Conservation (phyloP, 2,797 vertebrate species). For the Crenuchus spilurus region DNA sequence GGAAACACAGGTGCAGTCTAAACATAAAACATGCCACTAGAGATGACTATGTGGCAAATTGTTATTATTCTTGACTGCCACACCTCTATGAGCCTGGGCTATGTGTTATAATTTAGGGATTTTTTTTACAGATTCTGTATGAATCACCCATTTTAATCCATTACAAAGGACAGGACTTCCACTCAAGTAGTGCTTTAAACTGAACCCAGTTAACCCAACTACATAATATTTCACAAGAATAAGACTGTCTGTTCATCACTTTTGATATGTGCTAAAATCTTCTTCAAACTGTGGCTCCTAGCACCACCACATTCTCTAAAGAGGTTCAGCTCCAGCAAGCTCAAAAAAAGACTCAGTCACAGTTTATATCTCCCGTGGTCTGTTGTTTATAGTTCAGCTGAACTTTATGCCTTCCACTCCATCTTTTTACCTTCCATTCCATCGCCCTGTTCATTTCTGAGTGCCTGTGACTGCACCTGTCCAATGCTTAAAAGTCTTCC, state of each 20-base stretch:
- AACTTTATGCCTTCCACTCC: constrained; percentile 24
- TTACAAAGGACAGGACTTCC: no score
- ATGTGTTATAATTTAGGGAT: no score
- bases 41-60: no score
- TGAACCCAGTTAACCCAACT: neutral
- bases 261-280: neutral
- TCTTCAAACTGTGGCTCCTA: no score
- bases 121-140: no score
- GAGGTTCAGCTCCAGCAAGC: constrained; percentile 25
- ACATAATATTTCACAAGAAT: neutral
- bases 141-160: no score
- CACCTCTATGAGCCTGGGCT: no score
- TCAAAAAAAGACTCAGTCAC: constrained; percentile 32
- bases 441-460: constrained; percentile 32
- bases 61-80: no score
- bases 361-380: constrained; percentile 40
- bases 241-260: neutral
- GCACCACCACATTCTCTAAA: constrained; percentile 12
- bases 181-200: neutral
- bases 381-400: constrained; percentile 43
- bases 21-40: no score
- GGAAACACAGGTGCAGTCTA: no score
- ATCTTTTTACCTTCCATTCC: constrained; percentile 27
- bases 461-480: constrained; percentile 38
- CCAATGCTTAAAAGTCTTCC: neutral